phyloP scores from a whole-genome alignment of 1,140 invertebrate species.

The Asbolus verrucosus region DNA sequence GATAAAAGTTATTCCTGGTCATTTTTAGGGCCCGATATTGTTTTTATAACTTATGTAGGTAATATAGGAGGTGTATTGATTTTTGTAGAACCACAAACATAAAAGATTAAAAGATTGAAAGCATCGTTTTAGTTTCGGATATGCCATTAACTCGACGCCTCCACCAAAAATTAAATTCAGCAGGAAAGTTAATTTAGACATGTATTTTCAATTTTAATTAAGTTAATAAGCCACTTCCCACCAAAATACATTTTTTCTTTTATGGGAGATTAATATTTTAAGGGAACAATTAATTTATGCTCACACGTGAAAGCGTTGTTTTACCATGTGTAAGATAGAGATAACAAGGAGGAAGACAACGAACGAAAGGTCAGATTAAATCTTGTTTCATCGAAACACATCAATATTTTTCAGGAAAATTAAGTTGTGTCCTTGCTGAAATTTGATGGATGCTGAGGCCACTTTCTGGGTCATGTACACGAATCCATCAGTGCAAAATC shows the following conservation, averaged over 20 bases:
- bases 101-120: neutral
- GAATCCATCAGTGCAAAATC: conserved; percentile 1
- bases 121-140: neutral
- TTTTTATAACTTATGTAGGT: neutral
- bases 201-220: too few relatives aligned
- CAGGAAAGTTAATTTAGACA: too few relatives aligned
- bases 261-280: too few relatives aligned
- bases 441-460: conserved; percentile 9
- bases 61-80: conserved; percentile 8
- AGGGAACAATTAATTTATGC: too few relatives aligned
- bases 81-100: neutral
- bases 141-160: conserved; percentile 12
- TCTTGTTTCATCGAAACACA: neutral
- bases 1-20: conserved; percentile 14
- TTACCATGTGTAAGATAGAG: too few relatives aligned
- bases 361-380: too few relatives aligned
- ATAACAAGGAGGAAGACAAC: too few relatives aligned
- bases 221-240: too few relatives aligned
- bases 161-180: conserved; percentile 2
- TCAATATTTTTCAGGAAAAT: neutral
- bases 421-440: neutral
- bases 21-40: neutral
- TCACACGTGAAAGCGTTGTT: too few relatives aligned
- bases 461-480: neutral
- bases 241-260: too few relatives aligned